These are phyloP conservation scores for Pristionchus mayeri DNA, from an alignment of 2,888 invertebrate species.

Conservation along the genomic window DNA sequence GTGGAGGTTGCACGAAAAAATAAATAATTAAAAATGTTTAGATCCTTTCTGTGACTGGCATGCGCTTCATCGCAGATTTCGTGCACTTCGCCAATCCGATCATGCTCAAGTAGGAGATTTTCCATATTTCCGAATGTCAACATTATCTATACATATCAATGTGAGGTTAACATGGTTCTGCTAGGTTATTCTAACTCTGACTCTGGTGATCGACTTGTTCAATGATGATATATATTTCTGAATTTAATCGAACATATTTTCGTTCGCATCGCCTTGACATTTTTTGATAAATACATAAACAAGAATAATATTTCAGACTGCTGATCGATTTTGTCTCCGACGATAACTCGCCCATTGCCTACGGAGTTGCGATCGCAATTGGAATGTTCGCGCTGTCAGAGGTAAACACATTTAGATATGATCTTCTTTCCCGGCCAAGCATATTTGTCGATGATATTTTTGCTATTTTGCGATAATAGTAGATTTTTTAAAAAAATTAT, in stretches of 20 bases:
- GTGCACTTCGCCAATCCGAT: conserved; percentile 71
- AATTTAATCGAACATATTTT: not conserved
- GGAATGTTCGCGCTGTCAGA: conserved; percentile 60
- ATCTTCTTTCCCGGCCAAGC: too few relatives aligned
- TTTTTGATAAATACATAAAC: too few relatives aligned
- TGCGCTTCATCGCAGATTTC: conserved; percentile 64
- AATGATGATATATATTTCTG: too few relatives aligned
- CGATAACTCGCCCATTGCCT: conserved; percentile 60
- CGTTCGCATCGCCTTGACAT: not conserved
- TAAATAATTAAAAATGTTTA: not conserved
- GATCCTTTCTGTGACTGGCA: conserved; percentile 30
- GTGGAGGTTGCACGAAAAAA: not conserved
- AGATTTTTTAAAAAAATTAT: too few relatives aligned
- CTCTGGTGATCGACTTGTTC: too few relatives aligned
- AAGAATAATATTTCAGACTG: conserved; percentile 58
- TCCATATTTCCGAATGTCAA: too few relatives aligned
- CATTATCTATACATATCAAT: too few relatives aligned
- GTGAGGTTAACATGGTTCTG: too few relatives aligned
- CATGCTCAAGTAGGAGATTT: conserved; percentile 68
- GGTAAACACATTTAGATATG: too few relatives aligned
- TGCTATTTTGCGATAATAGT: too few relatives aligned
- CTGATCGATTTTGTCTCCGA: conserved; percentile 68
- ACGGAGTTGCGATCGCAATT: conserved; percentile 67
- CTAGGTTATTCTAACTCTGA: too few relatives aligned
- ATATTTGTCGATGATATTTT: too few relatives aligned